Conservation (phyloP, 2,113 vertebrate genomes). For the Pica pica region DNA sequence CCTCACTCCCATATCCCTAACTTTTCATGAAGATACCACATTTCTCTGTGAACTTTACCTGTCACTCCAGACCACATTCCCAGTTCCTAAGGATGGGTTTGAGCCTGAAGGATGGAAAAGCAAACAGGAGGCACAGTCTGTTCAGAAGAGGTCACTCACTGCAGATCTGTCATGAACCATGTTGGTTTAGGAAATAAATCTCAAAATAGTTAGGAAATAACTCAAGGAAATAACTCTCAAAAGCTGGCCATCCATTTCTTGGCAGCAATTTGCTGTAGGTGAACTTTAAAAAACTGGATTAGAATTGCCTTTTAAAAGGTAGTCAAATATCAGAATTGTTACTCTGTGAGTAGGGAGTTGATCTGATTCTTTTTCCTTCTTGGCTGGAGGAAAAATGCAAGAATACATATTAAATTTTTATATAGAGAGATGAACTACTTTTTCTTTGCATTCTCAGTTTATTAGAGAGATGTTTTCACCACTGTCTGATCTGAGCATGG, state of each 20-base stretch:
- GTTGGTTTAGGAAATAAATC: conserved; percentile 23
- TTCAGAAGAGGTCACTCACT: neutral
- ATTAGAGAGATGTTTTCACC: neutral
- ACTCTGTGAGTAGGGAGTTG: neutral
- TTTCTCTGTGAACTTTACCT: neutral
- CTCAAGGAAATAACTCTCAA: neutral
- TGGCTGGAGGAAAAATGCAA: neutral
- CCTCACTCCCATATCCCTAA: neutral
- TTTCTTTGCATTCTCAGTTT: neutral
- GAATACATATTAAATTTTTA: neutral
- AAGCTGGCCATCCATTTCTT: neutral
- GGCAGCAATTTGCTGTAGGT: neutral
- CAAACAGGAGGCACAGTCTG: neutral
- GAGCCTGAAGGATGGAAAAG: neutral
- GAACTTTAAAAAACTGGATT: neutral
- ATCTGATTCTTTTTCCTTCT: neutral
- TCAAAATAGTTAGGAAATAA: neutral
- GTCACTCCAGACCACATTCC: neutral
- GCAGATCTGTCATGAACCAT: neutral
- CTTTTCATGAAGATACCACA: neutral
- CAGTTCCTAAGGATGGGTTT: neutral
- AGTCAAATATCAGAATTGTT: neutral
- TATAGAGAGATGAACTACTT: neutral
- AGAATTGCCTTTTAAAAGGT: neutral
- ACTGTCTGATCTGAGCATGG: neutral